Evolutionary conservation across 1,140 invertebrate species (phyloP), one percentile per base, ranked within the genome.

Genomic region (Drosophila pandora): DNA sequence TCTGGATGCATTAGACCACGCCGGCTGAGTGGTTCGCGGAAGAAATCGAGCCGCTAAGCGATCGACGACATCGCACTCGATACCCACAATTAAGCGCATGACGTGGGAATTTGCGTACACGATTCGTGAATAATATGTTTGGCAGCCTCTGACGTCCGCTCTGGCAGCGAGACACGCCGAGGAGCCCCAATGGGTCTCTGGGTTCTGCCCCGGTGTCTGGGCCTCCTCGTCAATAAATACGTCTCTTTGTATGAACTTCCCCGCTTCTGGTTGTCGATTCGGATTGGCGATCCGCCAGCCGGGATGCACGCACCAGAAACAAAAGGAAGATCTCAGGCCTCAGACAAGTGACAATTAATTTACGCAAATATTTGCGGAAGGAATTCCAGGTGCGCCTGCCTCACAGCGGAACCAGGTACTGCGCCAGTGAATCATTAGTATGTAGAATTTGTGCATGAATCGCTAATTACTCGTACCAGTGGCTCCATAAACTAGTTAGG

Each of bases 361-460:
- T 75, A 56, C 75, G 78, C 78, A 81, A 85, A 85, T 85, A 87
- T 85, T 85, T 82, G 78, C 70, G 30, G 21, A 76, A 58, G 62
- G 63, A 78, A 87, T 72, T 82, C 82, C 52, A 70, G 63, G 73
- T 75, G 81, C 37, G 77, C n/a, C 73, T 48, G 53, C 55, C 30
- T 79, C 60, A 69, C 55, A 64, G 48, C 63, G 37, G 23, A 62
- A 39, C 47, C 22, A 62, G 54, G 62, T 22, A 77, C 54, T 7
- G 39, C 41, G 64, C 59, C 74, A 12, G 56, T 84, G 76, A 83
- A 23, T 79, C 79, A 74, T 10, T 23, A 30, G 25, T 37, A 47
- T 47, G 22, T 21, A 5, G 67, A 37, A 67, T 34, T 43, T 32
- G 28, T 60, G 67, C 32, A 57, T 57, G 34, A 10, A 37, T 37